Evolutionary conservation across 2,888 invertebrate species (phyloP).

Genomic region (Hyposoter dolosus): DNA sequence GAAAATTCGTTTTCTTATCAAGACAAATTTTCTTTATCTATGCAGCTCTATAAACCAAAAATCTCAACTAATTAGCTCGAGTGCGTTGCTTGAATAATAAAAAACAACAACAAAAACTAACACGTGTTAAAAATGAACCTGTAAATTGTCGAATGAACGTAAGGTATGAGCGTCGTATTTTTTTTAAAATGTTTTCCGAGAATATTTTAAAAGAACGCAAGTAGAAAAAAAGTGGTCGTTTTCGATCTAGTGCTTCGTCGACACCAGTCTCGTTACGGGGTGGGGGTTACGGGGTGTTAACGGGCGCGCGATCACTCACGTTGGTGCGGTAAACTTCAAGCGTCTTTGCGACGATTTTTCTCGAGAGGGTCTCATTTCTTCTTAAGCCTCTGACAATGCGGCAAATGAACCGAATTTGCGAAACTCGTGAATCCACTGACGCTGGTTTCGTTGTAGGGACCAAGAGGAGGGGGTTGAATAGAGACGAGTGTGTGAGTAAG

Average conservation of each 20-base stretch:
- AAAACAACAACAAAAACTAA: neutral
- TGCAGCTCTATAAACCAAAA: neutral
- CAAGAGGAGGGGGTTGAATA: slow-evolving; percentile 22
- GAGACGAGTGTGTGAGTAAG: slow-evolving; percentile 38
- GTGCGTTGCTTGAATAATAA: neutral
- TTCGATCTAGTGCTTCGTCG: slow-evolving; percentile 36
- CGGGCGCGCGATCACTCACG: slow-evolving; percentile 54
- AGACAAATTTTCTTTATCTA: neutral
- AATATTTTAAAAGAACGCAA: neutral
- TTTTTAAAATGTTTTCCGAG: neutral
- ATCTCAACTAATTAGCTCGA: neutral
- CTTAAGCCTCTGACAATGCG: slow-evolving; percentile 83
- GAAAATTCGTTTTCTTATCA: neutral
- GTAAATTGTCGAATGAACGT: neutral
- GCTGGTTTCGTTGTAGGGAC: neutral
- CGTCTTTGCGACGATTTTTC: slow-evolving; percentile 81
- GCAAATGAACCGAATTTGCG: slow-evolving; percentile 85
- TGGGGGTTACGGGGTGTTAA: slow-evolving; percentile 22
- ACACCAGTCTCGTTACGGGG: slow-evolving; percentile 18
- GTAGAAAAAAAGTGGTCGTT: slow-evolving; percentile 30
- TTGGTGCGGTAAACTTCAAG: slow-evolving; percentile 83
- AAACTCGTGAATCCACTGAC: slow-evolving; percentile 76
- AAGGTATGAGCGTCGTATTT: neutral
- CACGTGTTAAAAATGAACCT: too few species aligned
- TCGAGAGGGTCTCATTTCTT: slow-evolving; percentile 82